Conservation (phyloP, 2,888 invertebrate genomes). For the Eupithecia vulgata region DNA sequence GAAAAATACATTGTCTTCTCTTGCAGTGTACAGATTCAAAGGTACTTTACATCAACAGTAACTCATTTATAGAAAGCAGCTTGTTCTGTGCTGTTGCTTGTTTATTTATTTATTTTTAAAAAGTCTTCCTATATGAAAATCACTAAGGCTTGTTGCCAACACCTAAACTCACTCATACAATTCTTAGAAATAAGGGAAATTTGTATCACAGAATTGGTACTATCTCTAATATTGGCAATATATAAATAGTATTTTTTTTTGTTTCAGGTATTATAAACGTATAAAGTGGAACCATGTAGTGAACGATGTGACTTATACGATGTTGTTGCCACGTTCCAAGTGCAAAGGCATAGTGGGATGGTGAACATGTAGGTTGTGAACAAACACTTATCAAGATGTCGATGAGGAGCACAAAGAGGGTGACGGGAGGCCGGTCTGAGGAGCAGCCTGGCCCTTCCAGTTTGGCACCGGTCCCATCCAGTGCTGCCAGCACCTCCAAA, state of each 20-base stretch:
- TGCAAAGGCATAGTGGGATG: constrained; percentile 74
- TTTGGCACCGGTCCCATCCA: constrained; percentile 28
- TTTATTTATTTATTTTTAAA: too few species aligned
- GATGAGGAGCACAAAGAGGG: constrained; percentile 80
- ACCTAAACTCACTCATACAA: constrained; percentile 13
- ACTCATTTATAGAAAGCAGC: not conserved
- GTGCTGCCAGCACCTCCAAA: constrained; percentile 67
- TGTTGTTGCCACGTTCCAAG: constrained; percentile 80
- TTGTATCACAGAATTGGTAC: not conserved
- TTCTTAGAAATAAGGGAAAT: not conserved
- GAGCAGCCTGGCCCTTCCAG: constrained; percentile 52
- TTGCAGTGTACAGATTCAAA: constrained; percentile 1
- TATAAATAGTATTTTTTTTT: constrained; percentile 45
- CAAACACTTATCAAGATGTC: constrained; percentile 69
- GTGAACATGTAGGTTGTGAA: constrained; percentile 81
- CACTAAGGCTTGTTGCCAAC: constrained; percentile 7
- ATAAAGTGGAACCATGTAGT: constrained; percentile 78
- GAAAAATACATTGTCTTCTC: constrained; percentile 25
- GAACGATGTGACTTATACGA: constrained; percentile 80
- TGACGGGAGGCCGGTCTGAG: constrained; percentile 72
- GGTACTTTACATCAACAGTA: not conserved
- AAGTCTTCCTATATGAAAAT: too few species aligned
- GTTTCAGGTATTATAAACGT: constrained; percentile 66
- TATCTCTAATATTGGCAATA: constrained; percentile 6
- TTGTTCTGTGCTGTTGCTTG: not conserved